Evolutionary conservation across 2,113 vertebrate species (phyloP).

Genomic region (Mobula hypostoma): DNA sequence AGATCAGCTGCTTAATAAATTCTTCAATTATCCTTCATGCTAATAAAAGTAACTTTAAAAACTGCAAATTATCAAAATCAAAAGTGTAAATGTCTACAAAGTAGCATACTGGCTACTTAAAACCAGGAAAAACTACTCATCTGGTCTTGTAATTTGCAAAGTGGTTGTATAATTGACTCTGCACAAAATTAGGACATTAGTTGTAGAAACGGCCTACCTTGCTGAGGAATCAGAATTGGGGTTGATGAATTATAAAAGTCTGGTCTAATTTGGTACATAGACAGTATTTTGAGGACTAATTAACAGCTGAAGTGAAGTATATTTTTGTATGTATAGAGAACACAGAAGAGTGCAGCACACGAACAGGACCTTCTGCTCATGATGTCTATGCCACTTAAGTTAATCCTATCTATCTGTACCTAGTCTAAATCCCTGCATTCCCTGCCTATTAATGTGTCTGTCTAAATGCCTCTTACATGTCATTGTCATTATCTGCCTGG

Average conservation of each 20-base stretch:
- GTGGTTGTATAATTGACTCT: not conserved
- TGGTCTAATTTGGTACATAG: slow-evolving; percentile 52
- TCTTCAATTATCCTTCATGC: not conserved
- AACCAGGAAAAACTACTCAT: not conserved
- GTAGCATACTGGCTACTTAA: not conserved
- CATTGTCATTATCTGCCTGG: too few species aligned
- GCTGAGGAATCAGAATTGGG: slow-evolving; percentile 51
- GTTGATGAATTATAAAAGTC: slow-evolving; percentile 53
- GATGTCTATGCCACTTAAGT: too few species aligned
- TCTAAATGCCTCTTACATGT: too few species aligned
- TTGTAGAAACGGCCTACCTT: slow-evolving; percentile 44
- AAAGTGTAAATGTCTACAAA: not conserved
- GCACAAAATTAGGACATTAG: not conserved
- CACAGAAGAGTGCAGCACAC: too few species aligned
- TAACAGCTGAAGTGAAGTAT: slow-evolving; percentile 24
- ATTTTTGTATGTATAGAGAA: not conserved
- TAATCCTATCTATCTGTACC: too few species aligned
- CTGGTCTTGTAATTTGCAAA: not conserved
- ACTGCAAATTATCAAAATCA: not conserved
- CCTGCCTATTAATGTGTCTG: too few species aligned
- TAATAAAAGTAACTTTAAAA: not conserved
- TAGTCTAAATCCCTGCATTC: too few species aligned
- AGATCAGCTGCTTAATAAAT: not conserved
- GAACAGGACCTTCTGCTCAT: too few species aligned
- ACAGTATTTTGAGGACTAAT: slow-evolving; percentile 52